A percentile compares a stretch with the other conserved stretches of the same genome.
These are phyloP conservation scores for Megalops atlanticus DNA, from an alignment of 2,113 vertebrate genomes.

Conservation along the genomic window DNA sequence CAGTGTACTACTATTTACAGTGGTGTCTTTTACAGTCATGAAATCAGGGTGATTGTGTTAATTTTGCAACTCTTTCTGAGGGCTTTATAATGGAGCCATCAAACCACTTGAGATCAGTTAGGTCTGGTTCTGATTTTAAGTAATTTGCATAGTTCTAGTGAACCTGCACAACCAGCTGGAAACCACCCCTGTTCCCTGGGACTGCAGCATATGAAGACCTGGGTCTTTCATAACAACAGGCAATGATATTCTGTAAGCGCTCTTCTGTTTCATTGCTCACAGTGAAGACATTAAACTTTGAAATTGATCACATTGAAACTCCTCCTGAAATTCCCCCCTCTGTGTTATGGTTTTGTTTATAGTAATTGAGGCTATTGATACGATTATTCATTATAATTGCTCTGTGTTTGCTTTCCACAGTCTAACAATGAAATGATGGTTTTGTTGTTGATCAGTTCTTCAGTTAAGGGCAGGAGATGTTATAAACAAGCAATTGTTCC, in stretches of 20 bases:
- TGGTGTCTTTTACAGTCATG: too few species aligned
- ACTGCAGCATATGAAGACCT: neutral
- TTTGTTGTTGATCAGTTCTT: neutral
- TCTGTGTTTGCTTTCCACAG: neutral
- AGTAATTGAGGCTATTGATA: neutral
- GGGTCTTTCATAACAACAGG: neutral
- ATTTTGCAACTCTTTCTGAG: too few species aligned
- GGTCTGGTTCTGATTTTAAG: neutral
- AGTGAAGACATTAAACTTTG: neutral
- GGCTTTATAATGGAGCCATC: too few species aligned
- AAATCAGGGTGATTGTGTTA: too few species aligned
- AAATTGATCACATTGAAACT: neutral
- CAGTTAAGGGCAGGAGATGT: neutral
- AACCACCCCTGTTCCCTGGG: neutral
- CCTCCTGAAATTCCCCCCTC: neutral
- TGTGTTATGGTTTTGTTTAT: neutral
- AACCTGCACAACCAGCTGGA: neutral
- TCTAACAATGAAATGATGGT: neutral
- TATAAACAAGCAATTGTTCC: neutral
- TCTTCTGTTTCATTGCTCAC: neutral
- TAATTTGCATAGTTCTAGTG: neutral
- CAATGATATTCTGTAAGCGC: neutral
- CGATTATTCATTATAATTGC: neutral
- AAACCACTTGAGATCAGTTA: neutral
- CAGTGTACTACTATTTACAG: too few species aligned